Percentiles rank a stretch among this genome's conserved stretches.
phyloP scores from a whole-genome alignment of 2,797 vertebrate species.

The Myotis daubentonii region DNA sequence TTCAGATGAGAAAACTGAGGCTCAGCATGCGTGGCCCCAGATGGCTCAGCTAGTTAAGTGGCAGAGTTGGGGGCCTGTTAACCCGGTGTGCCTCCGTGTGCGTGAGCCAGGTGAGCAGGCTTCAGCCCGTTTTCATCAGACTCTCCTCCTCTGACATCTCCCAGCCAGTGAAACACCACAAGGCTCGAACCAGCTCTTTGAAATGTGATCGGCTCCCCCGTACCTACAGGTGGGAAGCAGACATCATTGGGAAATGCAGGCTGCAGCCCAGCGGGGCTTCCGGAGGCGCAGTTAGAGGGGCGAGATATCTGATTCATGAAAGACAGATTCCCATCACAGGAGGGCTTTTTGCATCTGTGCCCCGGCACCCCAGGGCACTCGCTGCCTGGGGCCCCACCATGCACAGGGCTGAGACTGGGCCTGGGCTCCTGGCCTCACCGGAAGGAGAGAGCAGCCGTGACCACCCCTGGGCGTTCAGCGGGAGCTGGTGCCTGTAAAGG shows the following conservation, averaged over 20 bases:
- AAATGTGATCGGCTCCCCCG: background rate
- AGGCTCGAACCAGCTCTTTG: background rate
- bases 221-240: background rate
- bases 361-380: background rate
- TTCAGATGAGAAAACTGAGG: background rate
- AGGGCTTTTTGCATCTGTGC: background rate
- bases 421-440: background rate
- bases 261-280: background rate
- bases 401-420: background rate
- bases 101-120: background rate
- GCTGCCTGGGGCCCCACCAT: background rate
- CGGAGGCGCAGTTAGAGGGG: background rate
- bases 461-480: background rate
- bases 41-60: background rate
- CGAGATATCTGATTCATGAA: rapidly evolving
- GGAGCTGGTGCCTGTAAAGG: background rate
- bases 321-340: background rate
- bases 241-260: background rate
- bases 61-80: background rate
- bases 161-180: background rate
- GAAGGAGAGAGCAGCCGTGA: background rate
- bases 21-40: background rate
- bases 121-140: background rate
- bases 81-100: background rate
- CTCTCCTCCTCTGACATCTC: background rate